phyloP scores from a whole-genome alignment of 1,140 invertebrate genomes.

The Pseudachorutes palmiensis region DNA sequence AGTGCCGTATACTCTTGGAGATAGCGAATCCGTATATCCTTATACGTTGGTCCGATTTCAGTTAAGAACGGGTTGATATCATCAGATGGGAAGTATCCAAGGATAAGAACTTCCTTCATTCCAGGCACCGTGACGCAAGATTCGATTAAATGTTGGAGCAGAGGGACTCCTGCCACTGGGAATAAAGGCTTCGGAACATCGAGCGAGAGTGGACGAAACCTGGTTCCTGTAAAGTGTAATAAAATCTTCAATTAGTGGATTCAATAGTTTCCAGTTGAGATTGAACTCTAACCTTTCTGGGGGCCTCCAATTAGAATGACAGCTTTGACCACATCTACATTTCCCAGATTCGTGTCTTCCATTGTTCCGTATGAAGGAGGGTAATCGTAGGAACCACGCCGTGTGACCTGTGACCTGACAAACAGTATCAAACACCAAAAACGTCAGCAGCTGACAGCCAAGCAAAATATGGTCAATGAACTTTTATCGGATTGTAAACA shows the following conservation, averaged over 20 bases:
- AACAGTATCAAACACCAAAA: too few species aligned
- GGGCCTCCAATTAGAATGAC: slow-evolving; percentile 58
- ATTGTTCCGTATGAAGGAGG: neutral
- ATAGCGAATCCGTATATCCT: slow-evolving; percentile 51
- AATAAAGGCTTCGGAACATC: slow-evolving; percentile 96
- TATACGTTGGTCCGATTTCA: slow-evolving; percentile 52
- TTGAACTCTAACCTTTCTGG: slow-evolving; percentile 52
- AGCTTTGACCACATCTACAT: slow-evolving; percentile 47
- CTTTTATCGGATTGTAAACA: neutral
- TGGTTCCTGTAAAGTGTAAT: slow-evolving; percentile 60
- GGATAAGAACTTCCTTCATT: slow-evolving; percentile 83
- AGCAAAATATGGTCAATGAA: neutral
- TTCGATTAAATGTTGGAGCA: slow-evolving; percentile 96
- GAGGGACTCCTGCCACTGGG: slow-evolving; percentile 85
- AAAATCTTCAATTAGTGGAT: slow-evolving; percentile 4
- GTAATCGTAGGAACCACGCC: too few species aligned
- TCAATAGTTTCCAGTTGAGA: too few species aligned
- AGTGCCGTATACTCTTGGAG: slow-evolving; percentile 89
- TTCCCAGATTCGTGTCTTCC: neutral
- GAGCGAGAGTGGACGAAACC: slow-evolving; percentile 91
- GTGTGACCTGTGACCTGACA: too few species aligned
- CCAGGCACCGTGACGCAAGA: slow-evolving; percentile 71
- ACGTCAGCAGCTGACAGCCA: neutral
- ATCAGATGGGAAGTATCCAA: slow-evolving; percentile 80
- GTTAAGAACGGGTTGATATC: slow-evolving; percentile 75